Conservation (phyloP, 2,888 invertebrate species). For the Lepas anatifera region DNA sequence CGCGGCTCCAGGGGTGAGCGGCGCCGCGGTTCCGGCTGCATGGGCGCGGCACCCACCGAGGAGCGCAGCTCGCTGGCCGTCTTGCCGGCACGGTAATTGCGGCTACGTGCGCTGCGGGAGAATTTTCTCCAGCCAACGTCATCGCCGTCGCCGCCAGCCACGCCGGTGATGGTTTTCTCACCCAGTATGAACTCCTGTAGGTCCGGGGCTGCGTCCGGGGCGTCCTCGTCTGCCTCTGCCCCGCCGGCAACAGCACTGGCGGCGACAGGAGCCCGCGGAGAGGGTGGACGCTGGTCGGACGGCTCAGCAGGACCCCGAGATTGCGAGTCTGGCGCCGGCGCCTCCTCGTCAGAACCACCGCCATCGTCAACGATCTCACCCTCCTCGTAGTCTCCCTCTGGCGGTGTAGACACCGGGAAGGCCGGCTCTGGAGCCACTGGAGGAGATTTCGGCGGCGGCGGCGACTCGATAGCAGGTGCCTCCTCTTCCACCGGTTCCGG, state of each 20-base stretch:
- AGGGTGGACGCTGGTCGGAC: no score
- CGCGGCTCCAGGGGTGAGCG: not conserved
- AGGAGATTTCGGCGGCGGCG: not conserved
- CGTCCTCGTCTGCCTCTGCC: slow-evolving; percentile 21
- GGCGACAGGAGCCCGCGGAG: slow-evolving; percentile 18
- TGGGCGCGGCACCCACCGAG: not conserved
- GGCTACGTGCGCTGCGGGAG: not conserved
- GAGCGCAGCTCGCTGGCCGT: not conserved
- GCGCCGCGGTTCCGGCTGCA: not conserved
- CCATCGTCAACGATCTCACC: slow-evolving; percentile 1
- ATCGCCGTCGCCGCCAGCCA: not conserved
- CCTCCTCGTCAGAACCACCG: no score
- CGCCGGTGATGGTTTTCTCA: slow-evolving; percentile 17
- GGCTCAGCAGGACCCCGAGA: no score
- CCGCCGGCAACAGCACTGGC: slow-evolving; percentile 21
- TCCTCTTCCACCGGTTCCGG: no score
- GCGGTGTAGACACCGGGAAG: not conserved
- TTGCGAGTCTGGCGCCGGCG: not conserved
- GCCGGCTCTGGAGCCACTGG: not conserved
- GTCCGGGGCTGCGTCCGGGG: not conserved
- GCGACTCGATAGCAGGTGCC: not conserved
- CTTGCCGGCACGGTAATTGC: not conserved
- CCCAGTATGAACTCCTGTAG: not conserved
- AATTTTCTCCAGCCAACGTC: slow-evolving; percentile 6
- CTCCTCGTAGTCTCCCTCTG: not conserved